These are phyloP conservation scores for Dicaeum eximium DNA, from an alignment of 2,113 vertebrate genomes.

Conservation along the genomic window DNA sequence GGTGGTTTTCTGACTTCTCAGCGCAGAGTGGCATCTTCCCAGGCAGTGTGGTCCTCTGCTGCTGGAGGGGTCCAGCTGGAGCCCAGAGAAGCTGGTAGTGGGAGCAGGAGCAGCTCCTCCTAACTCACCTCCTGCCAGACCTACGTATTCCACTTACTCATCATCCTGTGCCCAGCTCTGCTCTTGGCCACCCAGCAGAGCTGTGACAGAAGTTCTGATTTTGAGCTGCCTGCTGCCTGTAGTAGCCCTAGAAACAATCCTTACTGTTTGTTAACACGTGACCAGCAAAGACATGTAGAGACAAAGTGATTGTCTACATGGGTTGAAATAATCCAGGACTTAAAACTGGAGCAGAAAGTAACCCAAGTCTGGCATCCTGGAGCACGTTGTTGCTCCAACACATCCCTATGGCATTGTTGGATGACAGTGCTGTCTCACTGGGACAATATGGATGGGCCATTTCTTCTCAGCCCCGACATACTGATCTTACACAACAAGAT, in stretches of 20 bases:
- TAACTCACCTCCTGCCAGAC: background rate
- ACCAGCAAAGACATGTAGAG: background rate
- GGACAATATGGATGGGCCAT: background rate
- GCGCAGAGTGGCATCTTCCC: background rate
- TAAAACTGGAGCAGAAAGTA: background rate
- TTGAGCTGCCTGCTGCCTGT: background rate
- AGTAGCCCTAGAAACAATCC: background rate
- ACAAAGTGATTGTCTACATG: background rate
- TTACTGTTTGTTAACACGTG: background rate
- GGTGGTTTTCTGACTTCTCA: background rate
- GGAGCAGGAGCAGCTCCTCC: background rate
- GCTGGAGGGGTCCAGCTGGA: background rate
- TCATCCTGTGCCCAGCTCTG: accelerated
- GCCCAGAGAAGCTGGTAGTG: background rate
- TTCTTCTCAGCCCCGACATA: accelerated
- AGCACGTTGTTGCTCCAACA: background rate
- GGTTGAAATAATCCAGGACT: background rate
- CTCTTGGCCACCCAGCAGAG: background rate
- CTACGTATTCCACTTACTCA: background rate
- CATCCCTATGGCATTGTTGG: background rate
- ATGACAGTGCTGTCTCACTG: background rate
- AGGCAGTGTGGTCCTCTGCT: accelerated
- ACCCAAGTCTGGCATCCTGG: background rate
- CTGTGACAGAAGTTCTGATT: background rate
- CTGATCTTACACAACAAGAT: background rate